Percentiles rank a stretch among this genome's conserved stretches.
phyloP scores from a whole-genome alignment of 1,140 invertebrate genomes.

The Drosophila setifemur region DNA sequence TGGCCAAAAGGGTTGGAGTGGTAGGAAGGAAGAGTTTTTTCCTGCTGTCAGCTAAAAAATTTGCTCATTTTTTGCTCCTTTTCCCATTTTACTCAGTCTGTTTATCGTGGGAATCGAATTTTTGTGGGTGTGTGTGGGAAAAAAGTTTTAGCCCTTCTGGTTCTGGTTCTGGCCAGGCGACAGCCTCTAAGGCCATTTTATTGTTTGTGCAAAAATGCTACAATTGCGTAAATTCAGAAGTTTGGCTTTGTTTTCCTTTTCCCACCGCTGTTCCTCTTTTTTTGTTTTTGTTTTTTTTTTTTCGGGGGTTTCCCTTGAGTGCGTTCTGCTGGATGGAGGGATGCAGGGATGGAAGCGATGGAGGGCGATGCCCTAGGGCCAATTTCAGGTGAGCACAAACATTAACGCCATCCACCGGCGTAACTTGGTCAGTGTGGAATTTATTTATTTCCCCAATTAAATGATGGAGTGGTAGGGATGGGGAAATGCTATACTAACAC shows the following conservation, averaged over 20 bases:
- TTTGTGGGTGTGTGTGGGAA: conserved; percentile 51
- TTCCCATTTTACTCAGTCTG: conserved; percentile 2
- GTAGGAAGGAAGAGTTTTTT: conserved; percentile 5
- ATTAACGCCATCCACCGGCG: conserved; percentile 38
- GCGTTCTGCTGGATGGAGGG: conserved; percentile 63
- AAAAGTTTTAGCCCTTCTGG: conserved; percentile 56
- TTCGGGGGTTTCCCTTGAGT: conserved; percentile 56
- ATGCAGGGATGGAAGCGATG: background rate
- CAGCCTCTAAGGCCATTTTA: conserved; percentile 69
- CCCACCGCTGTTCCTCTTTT: background rate
- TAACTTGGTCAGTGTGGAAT: conserved; percentile 65
- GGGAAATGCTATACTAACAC: background rate
- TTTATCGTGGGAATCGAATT: conserved; percentile 72
- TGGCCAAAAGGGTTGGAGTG: background rate
- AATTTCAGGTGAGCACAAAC: conserved; percentile 66
- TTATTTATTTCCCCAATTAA: conserved; percentile 74
- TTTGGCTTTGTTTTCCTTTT: conserved; percentile 52
- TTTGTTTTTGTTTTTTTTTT: conserved; percentile 26
- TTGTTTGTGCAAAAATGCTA: conserved; percentile 64
- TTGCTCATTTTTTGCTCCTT: background rate
- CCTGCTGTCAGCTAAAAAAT: conserved; percentile 28
- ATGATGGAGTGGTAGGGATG: background rate
- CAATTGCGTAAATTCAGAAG: conserved; percentile 70
- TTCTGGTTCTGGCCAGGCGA: conserved; percentile 14
- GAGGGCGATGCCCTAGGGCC: conserved; percentile 45